A percentile compares a stretch with the other conserved stretches of the same genome.
phyloP scores from a whole-genome alignment of 2,797 vertebrate species.

The Sebastes hubbsi region DNA sequence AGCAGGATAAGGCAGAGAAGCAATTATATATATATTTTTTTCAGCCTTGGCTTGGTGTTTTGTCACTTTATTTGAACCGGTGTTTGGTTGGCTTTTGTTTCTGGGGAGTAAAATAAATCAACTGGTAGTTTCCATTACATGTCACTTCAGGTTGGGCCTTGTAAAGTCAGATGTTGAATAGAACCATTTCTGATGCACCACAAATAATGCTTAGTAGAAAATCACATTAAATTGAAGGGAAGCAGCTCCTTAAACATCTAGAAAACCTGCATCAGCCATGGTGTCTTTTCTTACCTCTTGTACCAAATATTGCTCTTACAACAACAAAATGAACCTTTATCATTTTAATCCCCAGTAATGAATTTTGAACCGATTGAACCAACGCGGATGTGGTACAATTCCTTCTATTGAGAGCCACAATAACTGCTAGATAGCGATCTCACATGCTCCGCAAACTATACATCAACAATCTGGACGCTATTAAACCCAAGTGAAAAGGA shows the following conservation, averaged over 20 bases:
- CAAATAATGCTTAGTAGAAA: neutral
- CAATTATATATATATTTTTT: neutral
- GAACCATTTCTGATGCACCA: neutral
- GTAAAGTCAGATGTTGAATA: neutral
- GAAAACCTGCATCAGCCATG: neutral
- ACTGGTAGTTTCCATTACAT: neutral
- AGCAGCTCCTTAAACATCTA: neutral
- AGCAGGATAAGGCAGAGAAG: neutral
- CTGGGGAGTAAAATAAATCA: neutral
- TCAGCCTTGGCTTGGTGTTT: neutral
- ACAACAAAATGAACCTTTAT: conserved; percentile 85
- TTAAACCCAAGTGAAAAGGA: conserved; percentile 82
- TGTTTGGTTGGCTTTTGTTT: neutral
- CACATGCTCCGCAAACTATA: conserved; percentile 79
- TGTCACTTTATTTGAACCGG: neutral
- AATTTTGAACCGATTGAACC: conserved; percentile 87
- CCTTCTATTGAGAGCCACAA: conserved; percentile 79
- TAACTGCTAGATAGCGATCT: conserved; percentile 82
- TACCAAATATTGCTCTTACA: conserved; percentile 81
- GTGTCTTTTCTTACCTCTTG: conserved; percentile 54
- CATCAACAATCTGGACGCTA: conserved; percentile 84
- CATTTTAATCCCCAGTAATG: conserved; percentile 90
- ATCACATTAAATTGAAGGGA: neutral
- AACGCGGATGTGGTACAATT: conserved; percentile 78
- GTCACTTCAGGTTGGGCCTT: neutral